Evolutionary conservation across 2,113 vertebrate species (phyloP), one percentile per base, ranked within the genome.

Genomic region (Edolisoma coerulescens): DNA sequence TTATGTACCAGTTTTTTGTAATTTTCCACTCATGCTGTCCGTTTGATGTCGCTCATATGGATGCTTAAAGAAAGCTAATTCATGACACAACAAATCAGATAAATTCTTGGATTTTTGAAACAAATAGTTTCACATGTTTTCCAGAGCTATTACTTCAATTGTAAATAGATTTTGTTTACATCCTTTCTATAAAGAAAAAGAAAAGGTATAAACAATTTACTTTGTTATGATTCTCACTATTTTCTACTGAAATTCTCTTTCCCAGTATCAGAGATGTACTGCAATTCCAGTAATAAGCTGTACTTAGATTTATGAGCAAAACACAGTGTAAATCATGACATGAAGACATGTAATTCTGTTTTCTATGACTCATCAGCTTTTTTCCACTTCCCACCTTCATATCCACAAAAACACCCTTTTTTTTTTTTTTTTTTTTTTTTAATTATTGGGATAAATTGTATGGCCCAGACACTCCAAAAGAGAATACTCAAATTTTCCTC

Each of bases 241-340:
- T 83, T 23, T 84, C 20, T 47, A 27, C 35, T 35, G 70, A 91
- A 94, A 61, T 85, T 79, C 45, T 82, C 54, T 80, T 88, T 84
- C 47, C 50, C 39, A 86, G 54, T 90, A 67, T 80, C 53, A 91
- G 71, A 86, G 71, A 80, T 67, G 39, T 63, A 59, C 33, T 70
- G 44, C 1, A 7, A 93, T 78, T 93, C 82, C 60, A 92, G 54
- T 88, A 92, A 84, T 84, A 81, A 90, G 65, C 39, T 70, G 33
- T 59, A 49, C 33, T 70, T 90, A 41, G 64, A 96, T 88, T 93
- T 96, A 90, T 78, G 79, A 94, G 41, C 79, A 90, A 94, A 96
- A 78, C 39, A 74, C 21, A 67, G 32, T 53, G 37, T 90, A 96
- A 96, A 92, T 94, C 80, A 96, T 47, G 22, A 74, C 32, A 52